phyloP scores from a whole-genome alignment of 2,797 vertebrate species.

The Sus cebifrons region DNA sequence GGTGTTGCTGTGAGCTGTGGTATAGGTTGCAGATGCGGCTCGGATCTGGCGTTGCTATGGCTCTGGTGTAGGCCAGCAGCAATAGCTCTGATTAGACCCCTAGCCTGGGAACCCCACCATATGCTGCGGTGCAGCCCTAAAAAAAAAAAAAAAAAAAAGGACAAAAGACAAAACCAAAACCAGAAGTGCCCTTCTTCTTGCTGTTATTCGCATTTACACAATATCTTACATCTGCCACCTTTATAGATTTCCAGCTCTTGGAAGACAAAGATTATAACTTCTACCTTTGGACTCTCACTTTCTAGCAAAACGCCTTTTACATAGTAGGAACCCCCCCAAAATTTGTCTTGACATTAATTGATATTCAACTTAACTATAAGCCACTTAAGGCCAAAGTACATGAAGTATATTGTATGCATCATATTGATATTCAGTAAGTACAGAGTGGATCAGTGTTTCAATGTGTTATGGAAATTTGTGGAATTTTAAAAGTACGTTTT shows the following conservation, averaged over 20 bases:
- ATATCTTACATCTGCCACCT: not conserved
- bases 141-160: no score
- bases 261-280: not conserved
- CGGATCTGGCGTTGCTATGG: no score
- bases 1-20: no score
- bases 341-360: not conserved
- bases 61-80: no score
- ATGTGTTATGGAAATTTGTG: constrained; percentile 50
- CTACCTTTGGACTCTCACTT: not conserved
- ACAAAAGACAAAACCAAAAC: no score
- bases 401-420: not conserved
- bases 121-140: no score
- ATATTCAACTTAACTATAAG: not conserved
- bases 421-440: constrained; percentile 49
- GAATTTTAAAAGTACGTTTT: constrained; percentile 9
- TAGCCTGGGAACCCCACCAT: no score
- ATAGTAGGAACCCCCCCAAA: not conserved
- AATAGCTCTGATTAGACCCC: no score
- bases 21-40: no score
- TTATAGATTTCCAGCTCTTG: not conserved
- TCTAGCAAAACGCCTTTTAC: not conserved
- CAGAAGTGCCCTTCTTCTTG: not conserved
- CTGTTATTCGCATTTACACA: not conserved
- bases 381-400: constrained; percentile 17
- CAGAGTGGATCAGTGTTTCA: not conserved